Base-by-base conservation (phyloP, 2,797 vertebrate species). In the Amphiprion clarkii region DNA sequence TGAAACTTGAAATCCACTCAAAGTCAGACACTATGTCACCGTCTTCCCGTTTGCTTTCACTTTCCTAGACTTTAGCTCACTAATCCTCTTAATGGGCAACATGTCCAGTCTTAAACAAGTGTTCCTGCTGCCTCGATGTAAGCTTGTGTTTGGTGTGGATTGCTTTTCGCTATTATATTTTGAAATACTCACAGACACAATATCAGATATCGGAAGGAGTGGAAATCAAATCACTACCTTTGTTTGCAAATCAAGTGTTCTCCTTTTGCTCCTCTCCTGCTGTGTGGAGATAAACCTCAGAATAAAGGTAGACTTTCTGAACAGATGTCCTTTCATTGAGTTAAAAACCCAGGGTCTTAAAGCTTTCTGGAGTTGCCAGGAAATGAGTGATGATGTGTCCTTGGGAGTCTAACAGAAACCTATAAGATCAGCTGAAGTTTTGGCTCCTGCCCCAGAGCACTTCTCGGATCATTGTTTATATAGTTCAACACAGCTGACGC, bases 361-460 rank as follows among this genome's bases (percentile, higher is more conserved):
- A 74, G 49, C 51, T 64, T 62, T 74, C 21, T 27, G 4, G 4
- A 21, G 49, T 81, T 27, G 65, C 76, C 77, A 71, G 46, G 74
- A 74, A 70, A 70, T 49, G 67, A 74, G 62, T 53, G 61, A 81
- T 78, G 67, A 67, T 63, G 55, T 49, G 39, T 80, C 44, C 70
- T 51, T 19, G 14, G 49, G 71, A 56, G 57, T 3, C 27, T 36
- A 65, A 69, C 17, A 69, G 75, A 59, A 82, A 86, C 23, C 53
- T 82, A 55, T 75, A 84, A 76, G 81, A 84, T 86, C 74, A 86
- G 77, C 79, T 88, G 71, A 77, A 73, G 71, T 14, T 61, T 77
- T 87, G 85, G 80, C 76, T 83, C 25, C 6, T 5, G 11, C 68
- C 83, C 71, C 78, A 23, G 69, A 73, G 76, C 68, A 19, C 73